These are phyloP conservation scores for Brachyptera risi DNA, from an alignment of 2,888 invertebrate species.

Conservation along the genomic window DNA sequence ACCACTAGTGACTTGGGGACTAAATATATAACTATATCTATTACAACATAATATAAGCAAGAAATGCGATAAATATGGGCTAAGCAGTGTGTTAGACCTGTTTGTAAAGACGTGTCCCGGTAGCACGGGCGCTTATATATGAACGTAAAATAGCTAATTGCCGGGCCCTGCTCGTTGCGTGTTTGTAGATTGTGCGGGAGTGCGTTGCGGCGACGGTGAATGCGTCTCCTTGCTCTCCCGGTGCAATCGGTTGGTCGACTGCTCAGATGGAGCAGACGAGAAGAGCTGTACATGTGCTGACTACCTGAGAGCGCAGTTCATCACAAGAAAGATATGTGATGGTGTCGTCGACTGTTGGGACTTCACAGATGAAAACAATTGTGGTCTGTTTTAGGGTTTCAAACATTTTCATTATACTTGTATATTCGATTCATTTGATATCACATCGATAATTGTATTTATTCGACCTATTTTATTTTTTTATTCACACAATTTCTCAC, in stretches of 20 bases:
- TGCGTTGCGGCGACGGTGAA: slow-evolving; percentile 55
- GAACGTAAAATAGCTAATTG: too few species aligned
- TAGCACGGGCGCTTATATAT: too few species aligned
- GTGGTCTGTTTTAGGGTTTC: slow-evolving; percentile 58
- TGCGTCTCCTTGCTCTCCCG: slow-evolving; percentile 62
- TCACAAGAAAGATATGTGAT: slow-evolving; percentile 71
- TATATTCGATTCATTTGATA: background rate
- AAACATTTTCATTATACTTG: background rate
- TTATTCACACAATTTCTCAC: too few species aligned
- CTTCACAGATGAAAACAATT: slow-evolving; percentile 70
- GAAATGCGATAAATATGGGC: too few species aligned
- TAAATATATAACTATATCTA: too few species aligned
- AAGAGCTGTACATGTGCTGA: slow-evolving; percentile 70
- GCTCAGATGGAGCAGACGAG: slow-evolving; percentile 67
- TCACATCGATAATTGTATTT: background rate
- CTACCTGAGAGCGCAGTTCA: slow-evolving; percentile 63
- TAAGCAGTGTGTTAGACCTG: too few species aligned
- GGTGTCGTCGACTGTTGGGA: slow-evolving; percentile 78
- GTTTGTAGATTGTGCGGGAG: slow-evolving; percentile 6
- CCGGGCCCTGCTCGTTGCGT: background rate
- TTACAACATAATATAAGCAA: too few species aligned
- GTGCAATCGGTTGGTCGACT: slow-evolving; percentile 69
- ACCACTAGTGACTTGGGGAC: too few species aligned
- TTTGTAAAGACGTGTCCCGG: too few species aligned
- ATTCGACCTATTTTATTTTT: too few species aligned